Evolutionary conservation across 92 coral and sea anemone genomes (phyloP).

Genomic region (Plumapathes pennacea): DNA sequence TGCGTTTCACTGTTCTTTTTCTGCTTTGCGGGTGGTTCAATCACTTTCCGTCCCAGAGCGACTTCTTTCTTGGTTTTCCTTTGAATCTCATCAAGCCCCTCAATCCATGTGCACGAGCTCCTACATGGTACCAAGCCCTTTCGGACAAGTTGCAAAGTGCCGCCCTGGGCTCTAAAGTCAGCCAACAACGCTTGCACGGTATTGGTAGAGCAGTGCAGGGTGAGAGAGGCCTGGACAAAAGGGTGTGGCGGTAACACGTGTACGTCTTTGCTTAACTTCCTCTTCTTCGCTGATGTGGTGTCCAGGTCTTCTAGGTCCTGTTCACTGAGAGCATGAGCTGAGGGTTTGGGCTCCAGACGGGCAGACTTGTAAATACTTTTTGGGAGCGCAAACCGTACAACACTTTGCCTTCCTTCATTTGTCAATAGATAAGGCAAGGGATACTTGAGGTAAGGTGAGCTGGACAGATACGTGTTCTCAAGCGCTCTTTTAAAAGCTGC

Average conservation of each 20-base stretch:
- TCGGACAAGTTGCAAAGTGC: conserved; percentile 62
- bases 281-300: conserved; percentile 36
- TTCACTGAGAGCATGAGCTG: conserved; percentile 45
- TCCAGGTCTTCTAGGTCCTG: conserved; percentile 78
- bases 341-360: conserved; percentile 19
- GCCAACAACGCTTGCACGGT: conserved; percentile 64
- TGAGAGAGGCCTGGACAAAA: conserved; percentile 58
- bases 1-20: background rate
- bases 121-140: conserved; percentile 12
- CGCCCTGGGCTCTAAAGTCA: conserved; percentile 91
- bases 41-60: background rate
- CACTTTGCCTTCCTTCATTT: conserved; percentile 68
- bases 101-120: conserved; percentile 18
- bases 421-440: conserved; percentile 87
- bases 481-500: conserved; percentile 57
- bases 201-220: conserved; percentile 32
- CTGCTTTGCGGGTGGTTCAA: background rate
- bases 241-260: conserved; percentile 69
- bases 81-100: background rate
- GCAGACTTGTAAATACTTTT: conserved; percentile 84
- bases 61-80: background rate
- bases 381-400: conserved; percentile 63
- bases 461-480: conserved; percentile 59
- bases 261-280: conserved; percentile 43
- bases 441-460: conserved; percentile 77